Evolutionary conservation across 2,888 invertebrate species (phyloP), one percentile per base, ranked within the genome.

Genomic region (Esperia sulphurella): DNA sequence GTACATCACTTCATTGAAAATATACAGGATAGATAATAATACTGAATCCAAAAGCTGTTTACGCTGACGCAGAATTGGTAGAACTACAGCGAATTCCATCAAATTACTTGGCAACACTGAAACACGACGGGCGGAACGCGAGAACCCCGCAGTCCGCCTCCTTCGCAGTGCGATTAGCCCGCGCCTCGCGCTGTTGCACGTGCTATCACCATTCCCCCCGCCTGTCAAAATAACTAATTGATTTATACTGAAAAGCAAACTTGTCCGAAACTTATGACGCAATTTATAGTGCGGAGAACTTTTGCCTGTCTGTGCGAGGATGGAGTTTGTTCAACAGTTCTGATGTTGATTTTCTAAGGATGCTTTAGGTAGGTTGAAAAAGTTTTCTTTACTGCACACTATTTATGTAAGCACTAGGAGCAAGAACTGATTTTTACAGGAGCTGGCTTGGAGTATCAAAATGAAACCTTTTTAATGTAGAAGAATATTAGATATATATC

Each of bases 171-270:
- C 66, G 68, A 66, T 64, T 52, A 57, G 57, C 71, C 68, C 68
- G 75, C 65, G 72, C 63, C 59, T 58, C 59, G 51, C 38, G 50
- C 48, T 61, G 49, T 53, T 51, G 54, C 59, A 57, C 54, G 66
- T 65, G 60, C 67, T 59, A n/a, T n/a, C 63, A 59, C 68, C 55
- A 59, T 59, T 59, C 63, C 56, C 65, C 66, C 49, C 61, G 45
- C 50, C 64, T 79, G 77, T 82, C 80, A 76, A 79, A 80, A 78
- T 71, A 77, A 74, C 75, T 75, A 82, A 85, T 83, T 84, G 79
- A 83, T 84, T 83, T 71, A 73, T 68, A 35, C 35, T 75, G 68
- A 71, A 67, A 65, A 60, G 53, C 56, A 58, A 71, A 78, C 67
- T 77, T 72, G 59, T 55, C 46, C 41, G 52, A 67, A 68, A 70